A percentile compares a stretch with the other conserved stretches of the same genome.
Conservation (phyloP, 1,140 invertebrate genomes). For the Nymphalis io region DNA sequence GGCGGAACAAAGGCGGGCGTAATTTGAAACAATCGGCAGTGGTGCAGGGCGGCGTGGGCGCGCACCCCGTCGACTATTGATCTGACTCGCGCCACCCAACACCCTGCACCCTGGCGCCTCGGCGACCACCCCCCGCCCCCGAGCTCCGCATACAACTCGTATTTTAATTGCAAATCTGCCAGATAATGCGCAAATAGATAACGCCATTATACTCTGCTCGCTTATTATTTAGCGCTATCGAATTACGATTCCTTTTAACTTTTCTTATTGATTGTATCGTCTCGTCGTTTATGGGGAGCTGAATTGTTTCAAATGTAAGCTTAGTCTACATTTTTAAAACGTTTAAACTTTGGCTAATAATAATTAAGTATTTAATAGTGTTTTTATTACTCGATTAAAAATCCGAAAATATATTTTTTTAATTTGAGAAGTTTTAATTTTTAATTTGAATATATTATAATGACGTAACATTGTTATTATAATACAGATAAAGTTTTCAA, state of each 20-base stretch:
- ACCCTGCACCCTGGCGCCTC: conserved; percentile 44
- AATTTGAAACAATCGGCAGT: conserved; percentile 79
- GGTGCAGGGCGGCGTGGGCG: conserved; percentile 64
- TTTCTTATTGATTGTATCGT: conserved; percentile 15
- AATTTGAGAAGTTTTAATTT: no score
- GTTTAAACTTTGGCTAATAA: not conserved
- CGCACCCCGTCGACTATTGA: conserved; percentile 77
- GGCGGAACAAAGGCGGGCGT: conserved; percentile 74
- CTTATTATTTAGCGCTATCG: conserved; percentile 73
- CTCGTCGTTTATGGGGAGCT: not conserved
- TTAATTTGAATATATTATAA: no score
- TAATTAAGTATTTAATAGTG: not conserved
- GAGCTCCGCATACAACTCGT: conserved; percentile 63
- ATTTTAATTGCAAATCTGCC: conserved; percentile 80
- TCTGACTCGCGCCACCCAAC: conserved; percentile 55
- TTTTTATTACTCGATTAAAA: no score
- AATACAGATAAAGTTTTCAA: no score
- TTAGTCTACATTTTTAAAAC: not conserved
- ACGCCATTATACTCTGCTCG: conserved; percentile 74
- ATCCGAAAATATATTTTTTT: no score
- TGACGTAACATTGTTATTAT: no score
- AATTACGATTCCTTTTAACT: conserved; percentile 44
- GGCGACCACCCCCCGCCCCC: conserved; percentile 40
- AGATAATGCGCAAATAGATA: conserved; percentile 80
- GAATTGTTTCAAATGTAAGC: not conserved